These are phyloP conservation scores for Papilio helenus DNA, from an alignment of 1,140 invertebrate genomes.

Conservation along the genomic window DNA sequence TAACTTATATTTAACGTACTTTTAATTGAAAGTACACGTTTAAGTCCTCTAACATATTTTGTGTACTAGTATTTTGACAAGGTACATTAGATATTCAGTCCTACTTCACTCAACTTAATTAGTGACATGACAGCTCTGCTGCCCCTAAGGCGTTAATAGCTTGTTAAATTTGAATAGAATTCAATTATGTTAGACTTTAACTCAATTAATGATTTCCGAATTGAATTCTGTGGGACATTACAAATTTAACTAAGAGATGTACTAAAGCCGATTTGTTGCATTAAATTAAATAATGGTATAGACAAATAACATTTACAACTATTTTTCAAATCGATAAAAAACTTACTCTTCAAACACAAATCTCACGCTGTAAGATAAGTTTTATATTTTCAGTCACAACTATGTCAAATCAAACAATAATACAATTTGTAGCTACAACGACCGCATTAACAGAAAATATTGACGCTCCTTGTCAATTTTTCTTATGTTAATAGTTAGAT, in stretches of 20 bases:
- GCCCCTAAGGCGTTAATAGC: conserved; percentile 29
- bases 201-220: not conserved
- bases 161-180: conserved; percentile 34
- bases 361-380: not conserved
- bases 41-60: not conserved
- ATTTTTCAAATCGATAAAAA: not conserved
- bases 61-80: not conserved
- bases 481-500: not conserved
- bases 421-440: no score
- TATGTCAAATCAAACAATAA: no score
- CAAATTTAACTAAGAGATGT: not conserved
- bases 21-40: no score
- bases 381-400: no score
- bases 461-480: not conserved
- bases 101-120: conserved; percentile 23
- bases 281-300: not conserved
- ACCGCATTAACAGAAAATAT: not conserved
- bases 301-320: not conserved
- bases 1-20: no score
- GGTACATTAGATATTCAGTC: not conserved
- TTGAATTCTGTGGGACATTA: conserved; percentile 4
- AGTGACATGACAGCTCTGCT: conserved; percentile 16
- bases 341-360: not conserved
- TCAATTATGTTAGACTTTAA: conserved; percentile 24
- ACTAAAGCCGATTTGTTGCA: not conserved